phyloP scores from a whole-genome alignment of 2,888 invertebrate genomes.

The Drepanosiphum platanoidis region DNA sequence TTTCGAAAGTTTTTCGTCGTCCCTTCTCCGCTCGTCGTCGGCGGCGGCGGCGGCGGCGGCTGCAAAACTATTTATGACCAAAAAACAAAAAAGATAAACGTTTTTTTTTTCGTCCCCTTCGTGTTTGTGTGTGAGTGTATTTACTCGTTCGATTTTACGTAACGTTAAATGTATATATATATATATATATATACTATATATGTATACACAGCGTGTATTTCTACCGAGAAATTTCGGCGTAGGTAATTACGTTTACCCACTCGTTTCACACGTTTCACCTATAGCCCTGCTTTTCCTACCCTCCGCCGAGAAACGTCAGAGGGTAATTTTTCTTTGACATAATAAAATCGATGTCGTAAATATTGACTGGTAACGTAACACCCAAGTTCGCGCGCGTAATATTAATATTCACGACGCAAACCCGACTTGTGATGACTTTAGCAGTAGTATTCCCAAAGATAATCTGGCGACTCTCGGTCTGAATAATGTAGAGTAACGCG shows the following conservation, averaged over 20 bases:
- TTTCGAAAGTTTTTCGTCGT: too few species aligned
- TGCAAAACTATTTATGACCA: too few species aligned
- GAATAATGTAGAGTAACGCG: neutral
- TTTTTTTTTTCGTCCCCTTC: too few species aligned
- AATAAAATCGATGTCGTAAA: neutral
- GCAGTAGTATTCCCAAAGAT: neutral
- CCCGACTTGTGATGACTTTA: neutral
- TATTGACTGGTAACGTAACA: neutral
- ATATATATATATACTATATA: too few species aligned
- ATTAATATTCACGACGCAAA: neutral
- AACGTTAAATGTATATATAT: too few species aligned
- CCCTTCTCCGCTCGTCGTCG: too few species aligned
- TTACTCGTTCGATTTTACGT: too few species aligned
- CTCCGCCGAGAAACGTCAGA: neutral
- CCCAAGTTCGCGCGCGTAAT: too few species aligned
- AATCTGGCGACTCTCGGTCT: neutral
- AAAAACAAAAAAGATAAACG: too few species aligned
- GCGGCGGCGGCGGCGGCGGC: too few species aligned
- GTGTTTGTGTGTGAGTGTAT: too few species aligned
- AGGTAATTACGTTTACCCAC: conserved; percentile 12
- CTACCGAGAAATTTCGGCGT: neutral
- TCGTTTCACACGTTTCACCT: neutral
- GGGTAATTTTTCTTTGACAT: conserved; percentile 15
- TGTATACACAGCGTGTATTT: too few species aligned
- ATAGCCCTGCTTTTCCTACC: conserved; percentile 12